A percentile compares a stretch with the other conserved stretches of the same genome.
These are phyloP conservation scores for Melanostoma mellinum DNA, from an alignment of 2,888 invertebrate species.

Conservation along the genomic window DNA sequence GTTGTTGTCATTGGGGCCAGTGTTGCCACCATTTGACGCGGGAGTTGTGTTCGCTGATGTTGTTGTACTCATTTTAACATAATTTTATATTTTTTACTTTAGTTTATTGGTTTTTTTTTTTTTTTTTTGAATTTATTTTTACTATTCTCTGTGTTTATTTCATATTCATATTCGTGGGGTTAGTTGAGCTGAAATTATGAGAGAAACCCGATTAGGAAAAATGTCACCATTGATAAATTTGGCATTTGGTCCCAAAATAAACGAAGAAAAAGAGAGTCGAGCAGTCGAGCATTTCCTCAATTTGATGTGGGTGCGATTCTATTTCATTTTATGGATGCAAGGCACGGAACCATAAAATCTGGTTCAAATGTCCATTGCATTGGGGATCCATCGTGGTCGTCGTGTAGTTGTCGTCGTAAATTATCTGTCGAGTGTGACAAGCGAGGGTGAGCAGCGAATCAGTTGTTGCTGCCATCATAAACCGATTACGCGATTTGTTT, in stretches of 20 bases:
- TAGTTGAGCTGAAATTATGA: slow-evolving; percentile 53
- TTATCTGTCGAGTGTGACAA: slow-evolving; percentile 25
- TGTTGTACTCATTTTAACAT: slow-evolving; percentile 71
- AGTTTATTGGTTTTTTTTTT: slow-evolving; percentile 20
- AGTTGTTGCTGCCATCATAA: slow-evolving; percentile 9
- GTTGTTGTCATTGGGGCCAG: slow-evolving; percentile 60
- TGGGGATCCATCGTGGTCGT: slow-evolving; percentile 30
- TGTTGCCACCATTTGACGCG: slow-evolving; percentile 55
- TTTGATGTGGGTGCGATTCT: slow-evolving; percentile 8
- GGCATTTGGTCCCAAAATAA: slow-evolving; percentile 44
- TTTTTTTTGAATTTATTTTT: slow-evolving; percentile 21
- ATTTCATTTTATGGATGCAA: not conserved
- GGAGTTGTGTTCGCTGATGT: slow-evolving; percentile 61
- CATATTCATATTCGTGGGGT: slow-evolving; percentile 47
- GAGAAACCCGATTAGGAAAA: slow-evolving; percentile 42
- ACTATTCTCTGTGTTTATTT: slow-evolving; percentile 36
- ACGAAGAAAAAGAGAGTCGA: slow-evolving; percentile 65
- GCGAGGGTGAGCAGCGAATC: slow-evolving; percentile 1
- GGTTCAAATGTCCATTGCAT: slow-evolving; percentile 60
- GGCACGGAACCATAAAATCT: slow-evolving; percentile 52
- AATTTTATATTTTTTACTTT: slow-evolving; percentile 25
- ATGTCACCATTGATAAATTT: slow-evolving; percentile 8
- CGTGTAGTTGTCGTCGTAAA: not conserved
- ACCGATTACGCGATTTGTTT: slow-evolving; percentile 40
- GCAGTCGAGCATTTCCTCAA: slow-evolving; percentile 15